These are phyloP conservation scores for Athene noctua DNA, from an alignment of 2,113 vertebrate genomes.

Conservation along the genomic window DNA sequence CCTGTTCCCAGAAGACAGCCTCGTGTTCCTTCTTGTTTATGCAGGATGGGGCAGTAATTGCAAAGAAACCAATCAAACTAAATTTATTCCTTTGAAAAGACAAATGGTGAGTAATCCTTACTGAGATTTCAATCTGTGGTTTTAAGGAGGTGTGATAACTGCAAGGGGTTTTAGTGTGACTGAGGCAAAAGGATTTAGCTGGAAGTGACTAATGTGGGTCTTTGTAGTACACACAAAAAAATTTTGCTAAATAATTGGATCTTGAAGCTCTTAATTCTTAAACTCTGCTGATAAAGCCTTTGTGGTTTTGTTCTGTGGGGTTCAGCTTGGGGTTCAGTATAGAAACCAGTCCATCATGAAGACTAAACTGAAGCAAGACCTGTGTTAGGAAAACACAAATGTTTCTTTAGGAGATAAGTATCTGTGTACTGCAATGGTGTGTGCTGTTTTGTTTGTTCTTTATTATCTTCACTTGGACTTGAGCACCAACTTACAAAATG, in stretches of 20 bases:
- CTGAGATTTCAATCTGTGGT: background rate
- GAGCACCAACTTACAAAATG: background rate
- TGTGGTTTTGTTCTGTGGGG: background rate
- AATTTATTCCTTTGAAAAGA: background rate
- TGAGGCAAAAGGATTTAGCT: background rate
- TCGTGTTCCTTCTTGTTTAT: background rate
- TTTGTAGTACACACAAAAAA: background rate
- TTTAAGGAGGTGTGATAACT: background rate
- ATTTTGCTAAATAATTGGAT: background rate
- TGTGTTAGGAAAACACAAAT: background rate
- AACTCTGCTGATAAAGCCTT: background rate
- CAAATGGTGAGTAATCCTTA: background rate
- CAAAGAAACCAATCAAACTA: background rate
- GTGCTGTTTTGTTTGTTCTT: background rate
- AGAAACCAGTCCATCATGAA: background rate
- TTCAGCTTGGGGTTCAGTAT: background rate
- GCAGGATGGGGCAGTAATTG: background rate
- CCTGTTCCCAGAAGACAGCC: background rate
- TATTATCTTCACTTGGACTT: background rate
- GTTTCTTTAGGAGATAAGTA: background rate
- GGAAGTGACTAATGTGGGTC: background rate
- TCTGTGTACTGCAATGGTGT: accelerated
- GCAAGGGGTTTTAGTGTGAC: background rate
- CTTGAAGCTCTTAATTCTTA: background rate
- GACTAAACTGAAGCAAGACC: background rate